Percentiles rank a stretch among this genome's conserved stretches.
Evolutionary conservation across 1,140 invertebrate genomes (phyloP).

Genomic region (Drosophila nigromelanica): DNA sequence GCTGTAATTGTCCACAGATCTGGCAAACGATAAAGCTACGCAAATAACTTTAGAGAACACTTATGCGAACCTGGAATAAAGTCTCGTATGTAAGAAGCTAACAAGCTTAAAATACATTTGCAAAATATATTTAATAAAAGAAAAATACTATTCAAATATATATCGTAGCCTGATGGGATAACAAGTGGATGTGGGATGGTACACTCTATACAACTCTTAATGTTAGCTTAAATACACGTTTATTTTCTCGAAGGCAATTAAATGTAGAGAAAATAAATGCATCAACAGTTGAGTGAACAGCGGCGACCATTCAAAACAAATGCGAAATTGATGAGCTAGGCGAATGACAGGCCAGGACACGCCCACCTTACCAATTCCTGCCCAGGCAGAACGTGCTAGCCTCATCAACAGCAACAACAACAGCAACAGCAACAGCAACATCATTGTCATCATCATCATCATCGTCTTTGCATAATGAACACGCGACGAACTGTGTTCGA

Average conservation of each 20-base stretch:
- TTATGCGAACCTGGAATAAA: not conserved
- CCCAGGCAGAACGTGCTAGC: constrained; percentile 8
- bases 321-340: constrained; percentile 78
- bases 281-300: constrained; percentile 57
- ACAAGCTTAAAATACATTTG: not conserved
- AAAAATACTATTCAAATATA: too few relatives aligned
- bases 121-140: not conserved
- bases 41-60: constrained; percentile 4
- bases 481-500: constrained; percentile 69
- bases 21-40: not conserved
- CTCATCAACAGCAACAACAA: constrained; percentile 36
- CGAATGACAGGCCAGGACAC: constrained; percentile 62
- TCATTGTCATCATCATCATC: constrained; percentile 26
- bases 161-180: too few relatives aligned
- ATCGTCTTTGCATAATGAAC: constrained; percentile 67
- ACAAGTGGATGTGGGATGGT: too few relatives aligned
- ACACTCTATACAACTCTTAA: not conserved
- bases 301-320: constrained; percentile 56
- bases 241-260: constrained; percentile 4
- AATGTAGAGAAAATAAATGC: constrained; percentile 39
- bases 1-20: constrained; percentile 26
- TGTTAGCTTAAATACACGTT: not conserved
- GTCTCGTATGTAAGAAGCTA: not conserved
- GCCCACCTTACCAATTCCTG: constrained; percentile 29
- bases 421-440: constrained; percentile 23